Evolutionary conservation across 35 echinoderm and acorn worm genomes (phyloP).

Genomic region (Apostichopus californicus): DNA sequence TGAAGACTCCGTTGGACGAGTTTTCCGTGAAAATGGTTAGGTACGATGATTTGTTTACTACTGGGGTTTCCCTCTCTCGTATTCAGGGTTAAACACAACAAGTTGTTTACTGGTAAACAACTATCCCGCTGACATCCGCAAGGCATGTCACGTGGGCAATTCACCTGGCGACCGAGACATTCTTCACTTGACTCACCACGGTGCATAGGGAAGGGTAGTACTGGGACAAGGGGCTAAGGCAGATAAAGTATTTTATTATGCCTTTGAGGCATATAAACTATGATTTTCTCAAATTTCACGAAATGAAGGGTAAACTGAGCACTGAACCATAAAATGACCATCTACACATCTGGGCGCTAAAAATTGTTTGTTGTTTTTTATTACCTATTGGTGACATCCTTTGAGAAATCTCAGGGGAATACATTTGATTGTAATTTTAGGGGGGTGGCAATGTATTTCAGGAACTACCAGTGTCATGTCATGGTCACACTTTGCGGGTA

Average conservation of each 20-base stretch:
- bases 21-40: slow-evolving; percentile 99
- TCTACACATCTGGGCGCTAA: not conserved
- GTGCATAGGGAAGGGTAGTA: slow-evolving; percentile 30
- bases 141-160: slow-evolving; percentile 89
- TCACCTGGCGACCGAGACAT: slow-evolving; percentile 90
- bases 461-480: not conserved
- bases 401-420: not conserved
- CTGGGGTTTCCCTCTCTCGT: slow-evolving; percentile 93
- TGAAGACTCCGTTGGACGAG: slow-evolving; percentile 36
- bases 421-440: not conserved
- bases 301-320: slow-evolving; percentile 6
- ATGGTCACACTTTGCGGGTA: not conserved
- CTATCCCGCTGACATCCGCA: slow-evolving; percentile 87
- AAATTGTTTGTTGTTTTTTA: not conserved
- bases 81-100: slow-evolving; percentile 99
- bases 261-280: slow-evolving; percentile 40
- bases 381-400: not conserved
- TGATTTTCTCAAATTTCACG: slow-evolving; percentile 61
- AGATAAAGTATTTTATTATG: slow-evolving; percentile 48
- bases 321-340: slow-evolving; percentile 55
- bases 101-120: slow-evolving; percentile 99
- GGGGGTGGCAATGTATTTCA: not conserved
- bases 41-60: slow-evolving; percentile 97
- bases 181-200: slow-evolving; percentile 54
- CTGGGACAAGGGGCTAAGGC: not conserved